Evolutionary conservation across 1,140 invertebrate species (phyloP).

Genomic region (Drosophila tristis): DNA sequence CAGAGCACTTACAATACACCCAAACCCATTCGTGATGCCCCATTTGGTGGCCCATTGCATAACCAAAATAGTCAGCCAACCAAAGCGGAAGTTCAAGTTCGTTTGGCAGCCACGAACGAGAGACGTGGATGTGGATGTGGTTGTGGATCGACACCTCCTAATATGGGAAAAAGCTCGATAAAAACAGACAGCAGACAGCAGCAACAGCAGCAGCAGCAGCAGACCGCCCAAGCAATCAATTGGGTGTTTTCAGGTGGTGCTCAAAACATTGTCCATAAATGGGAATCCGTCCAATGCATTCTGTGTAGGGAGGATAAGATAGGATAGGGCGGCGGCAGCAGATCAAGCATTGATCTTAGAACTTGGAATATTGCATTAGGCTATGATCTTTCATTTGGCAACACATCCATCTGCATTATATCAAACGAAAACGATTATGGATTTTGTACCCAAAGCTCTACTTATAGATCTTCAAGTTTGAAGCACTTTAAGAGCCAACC

Average conservation of each 20-base stretch:
- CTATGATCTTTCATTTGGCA: too few relatives aligned
- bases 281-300: conserved; percentile 45
- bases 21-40: conserved; percentile 18
- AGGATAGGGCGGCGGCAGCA: too few relatives aligned
- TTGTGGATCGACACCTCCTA: conserved; percentile 53
- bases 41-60: conserved; percentile 44
- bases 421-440: too few relatives aligned
- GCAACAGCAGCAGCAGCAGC: neutral
- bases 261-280: conserved; percentile 56
- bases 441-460: too few relatives aligned
- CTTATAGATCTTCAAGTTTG: too few relatives aligned
- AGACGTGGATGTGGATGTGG: conserved; percentile 16
- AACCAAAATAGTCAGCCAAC: conserved; percentile 55
- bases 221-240: neutral
- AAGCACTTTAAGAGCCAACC: too few relatives aligned
- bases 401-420: too few relatives aligned
- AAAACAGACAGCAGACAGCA: neutral
- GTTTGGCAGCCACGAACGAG: conserved; percentile 30
- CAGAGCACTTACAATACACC: conserved; percentile 50
- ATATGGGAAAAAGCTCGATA: conserved; percentile 36
- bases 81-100: conserved; percentile 79
- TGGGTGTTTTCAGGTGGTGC: conserved; percentile 22
- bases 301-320: too few relatives aligned
- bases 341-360: too few relatives aligned
- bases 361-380: too few relatives aligned